Conservation (phyloP, 2,113 vertebrate genomes). For the Brachionichthys hirsutus region DNA sequence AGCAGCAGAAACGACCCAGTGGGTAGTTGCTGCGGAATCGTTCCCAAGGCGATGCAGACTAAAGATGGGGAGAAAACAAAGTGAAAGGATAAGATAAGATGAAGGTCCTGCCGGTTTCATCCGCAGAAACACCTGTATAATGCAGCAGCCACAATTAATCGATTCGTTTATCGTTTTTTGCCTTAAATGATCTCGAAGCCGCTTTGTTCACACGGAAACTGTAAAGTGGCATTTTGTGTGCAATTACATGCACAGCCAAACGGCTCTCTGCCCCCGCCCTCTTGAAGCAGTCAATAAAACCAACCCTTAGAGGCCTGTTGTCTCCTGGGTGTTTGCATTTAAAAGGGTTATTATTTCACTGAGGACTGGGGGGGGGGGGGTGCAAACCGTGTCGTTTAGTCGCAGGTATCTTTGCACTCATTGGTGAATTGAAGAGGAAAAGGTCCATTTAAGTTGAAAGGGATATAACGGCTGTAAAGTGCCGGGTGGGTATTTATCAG, state of each 20-base stretch:
- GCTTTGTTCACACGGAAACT: conserved; percentile 39
- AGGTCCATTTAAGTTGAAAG: conserved; percentile 43
- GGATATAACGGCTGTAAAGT: conserved; percentile 42
- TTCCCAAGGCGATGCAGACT: too few species aligned
- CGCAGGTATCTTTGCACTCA: conserved; percentile 42
- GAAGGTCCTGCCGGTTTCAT: too few species aligned
- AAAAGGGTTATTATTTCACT: conserved; percentile 62
- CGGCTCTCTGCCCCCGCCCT: conserved; percentile 29
- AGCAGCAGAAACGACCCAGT: neutral
- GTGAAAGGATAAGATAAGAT: too few species aligned
- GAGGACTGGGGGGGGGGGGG: conserved; percentile 13
- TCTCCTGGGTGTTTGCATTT: conserved; percentile 69
- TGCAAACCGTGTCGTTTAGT: conserved; percentile 52
- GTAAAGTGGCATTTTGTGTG: conserved; percentile 6
- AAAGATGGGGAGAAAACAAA: too few species aligned
- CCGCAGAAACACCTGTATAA: too few species aligned
- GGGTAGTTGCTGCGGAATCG: neutral
- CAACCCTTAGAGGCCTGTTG: conserved; percentile 49
- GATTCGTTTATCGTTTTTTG: conserved; percentile 12
- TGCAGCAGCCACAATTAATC: conserved; percentile 18
- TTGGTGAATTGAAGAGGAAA: conserved; percentile 55
- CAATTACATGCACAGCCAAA: conserved; percentile 59
- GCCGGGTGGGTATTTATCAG: conserved; percentile 42
- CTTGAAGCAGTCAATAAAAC: conserved; percentile 57
- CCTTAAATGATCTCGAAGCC: conserved; percentile 36